Percentiles rank a stretch among this genome's conserved stretches.
phyloP scores from a whole-genome alignment of 2,797 vertebrate genomes.

The Channallabes apus region DNA sequence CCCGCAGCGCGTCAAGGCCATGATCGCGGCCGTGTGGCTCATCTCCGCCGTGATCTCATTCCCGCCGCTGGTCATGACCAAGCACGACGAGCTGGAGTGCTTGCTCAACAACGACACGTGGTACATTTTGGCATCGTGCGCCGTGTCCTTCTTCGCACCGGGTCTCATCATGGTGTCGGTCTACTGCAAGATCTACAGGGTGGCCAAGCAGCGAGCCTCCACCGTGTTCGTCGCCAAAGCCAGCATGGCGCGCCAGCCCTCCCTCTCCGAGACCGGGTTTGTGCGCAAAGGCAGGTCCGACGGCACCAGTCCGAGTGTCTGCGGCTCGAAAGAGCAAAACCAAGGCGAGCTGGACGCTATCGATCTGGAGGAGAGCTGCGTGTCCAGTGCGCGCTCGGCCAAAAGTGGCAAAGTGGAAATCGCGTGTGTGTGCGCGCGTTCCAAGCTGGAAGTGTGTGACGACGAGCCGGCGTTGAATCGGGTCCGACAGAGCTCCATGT shows the following conservation, averaged over 20 bases:
- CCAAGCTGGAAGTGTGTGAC: constrained; percentile 61
- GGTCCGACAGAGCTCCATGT: constrained; percentile 61
- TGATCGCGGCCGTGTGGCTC: constrained; percentile 82
- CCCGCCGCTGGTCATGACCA: constrained; percentile 83
- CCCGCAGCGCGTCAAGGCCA: constrained; percentile 80
- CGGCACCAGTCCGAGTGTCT: constrained; percentile 72
- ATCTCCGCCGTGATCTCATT: constrained; percentile 85
- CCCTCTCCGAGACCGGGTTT: constrained; percentile 78
- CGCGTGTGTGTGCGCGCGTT: constrained; percentile 68
- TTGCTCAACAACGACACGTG: constrained; percentile 87
- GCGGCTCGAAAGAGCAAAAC: constrained; percentile 58
- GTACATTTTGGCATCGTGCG: constrained; percentile 87
- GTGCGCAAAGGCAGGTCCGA: constrained; percentile 74
- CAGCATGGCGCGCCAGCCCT: constrained; percentile 73
- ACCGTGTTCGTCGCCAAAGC: constrained; percentile 79
- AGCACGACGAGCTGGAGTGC: constrained; percentile 74
- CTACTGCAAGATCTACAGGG: constrained; percentile 88
- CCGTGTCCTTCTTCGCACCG: constrained; percentile 87
- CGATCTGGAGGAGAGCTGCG: constrained; percentile 79
- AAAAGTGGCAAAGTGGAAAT: constrained; percentile 74
- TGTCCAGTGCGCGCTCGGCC: constrained; percentile 69
- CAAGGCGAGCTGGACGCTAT: constrained; percentile 81
- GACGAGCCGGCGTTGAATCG: not conserved
- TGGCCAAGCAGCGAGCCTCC: constrained; percentile 80
- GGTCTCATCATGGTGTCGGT: constrained; percentile 88